These are phyloP conservation scores for Melanargia galathea DNA, from an alignment of 2,888 invertebrate genomes.

Conservation along the genomic window DNA sequence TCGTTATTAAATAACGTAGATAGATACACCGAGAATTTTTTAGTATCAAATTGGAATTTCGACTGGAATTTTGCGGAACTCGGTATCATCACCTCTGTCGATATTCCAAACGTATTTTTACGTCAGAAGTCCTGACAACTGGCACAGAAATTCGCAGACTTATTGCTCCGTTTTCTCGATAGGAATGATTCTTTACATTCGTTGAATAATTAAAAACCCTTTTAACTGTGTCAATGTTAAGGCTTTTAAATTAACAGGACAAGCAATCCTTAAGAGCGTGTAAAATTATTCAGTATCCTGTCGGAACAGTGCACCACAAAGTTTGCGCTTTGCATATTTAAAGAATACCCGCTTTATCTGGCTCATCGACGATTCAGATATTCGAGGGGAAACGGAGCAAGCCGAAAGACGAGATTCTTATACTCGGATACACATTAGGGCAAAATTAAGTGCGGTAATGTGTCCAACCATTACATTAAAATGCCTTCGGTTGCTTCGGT, in stretches of 20 bases:
- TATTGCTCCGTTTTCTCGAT: slow-evolving; percentile 27
- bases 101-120: background rate
- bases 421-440: slow-evolving; percentile 71
- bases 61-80: background rate
- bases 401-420: slow-evolving; percentile 65
- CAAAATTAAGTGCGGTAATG: slow-evolving; percentile 81
- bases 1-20: too few relatives aligned
- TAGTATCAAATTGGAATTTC: too few relatives aligned
- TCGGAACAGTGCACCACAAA: slow-evolving; percentile 70
- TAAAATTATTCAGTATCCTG: slow-evolving; percentile 79
- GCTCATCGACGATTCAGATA: slow-evolving; percentile 78
- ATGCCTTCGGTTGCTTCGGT: slow-evolving; percentile 65
- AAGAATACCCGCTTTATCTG: slow-evolving; percentile 77
- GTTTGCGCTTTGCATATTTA: slow-evolving; percentile 80
- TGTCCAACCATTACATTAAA: slow-evolving; percentile 79
- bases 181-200: slow-evolving; percentile 43
- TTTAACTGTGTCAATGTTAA: slow-evolving; percentile 61
- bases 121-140: background rate
- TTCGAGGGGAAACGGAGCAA: slow-evolving; percentile 66
- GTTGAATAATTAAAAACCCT: slow-evolving; percentile 55
- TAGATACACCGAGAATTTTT: too few relatives aligned
- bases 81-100: background rate
- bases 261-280: slow-evolving; percentile 77
- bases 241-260: slow-evolving; percentile 69
- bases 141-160: background rate